Conservation (phyloP, 2,888 invertebrate genomes). For the Germaria angustata region DNA sequence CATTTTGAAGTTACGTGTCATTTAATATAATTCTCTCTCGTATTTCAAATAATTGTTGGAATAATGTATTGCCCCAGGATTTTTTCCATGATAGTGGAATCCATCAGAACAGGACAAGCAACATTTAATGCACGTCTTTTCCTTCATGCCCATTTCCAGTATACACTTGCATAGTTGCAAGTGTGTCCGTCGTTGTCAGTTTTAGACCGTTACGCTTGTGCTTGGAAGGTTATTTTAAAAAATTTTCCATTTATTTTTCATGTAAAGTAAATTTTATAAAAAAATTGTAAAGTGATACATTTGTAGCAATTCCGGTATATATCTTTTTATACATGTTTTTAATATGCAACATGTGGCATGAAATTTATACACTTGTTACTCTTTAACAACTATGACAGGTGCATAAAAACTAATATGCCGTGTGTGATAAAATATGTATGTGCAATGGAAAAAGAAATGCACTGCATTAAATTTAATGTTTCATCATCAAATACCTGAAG, state of each 20-base stretch:
- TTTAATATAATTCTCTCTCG: slow-evolving; percentile 41
- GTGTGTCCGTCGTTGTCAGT: slow-evolving; percentile 31
- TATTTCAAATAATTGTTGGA: slow-evolving; percentile 51
- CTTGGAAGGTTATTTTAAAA: slow-evolving; percentile 9
- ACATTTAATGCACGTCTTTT: neutral
- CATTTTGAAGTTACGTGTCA: slow-evolving; percentile 49
- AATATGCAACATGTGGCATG: slow-evolving; percentile 59
- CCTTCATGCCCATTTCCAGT: neutral
- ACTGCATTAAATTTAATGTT: slow-evolving; percentile 50
- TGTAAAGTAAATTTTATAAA: slow-evolving; percentile 14
- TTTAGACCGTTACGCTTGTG: slow-evolving; percentile 19
- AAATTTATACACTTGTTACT: slow-evolving; percentile 60
- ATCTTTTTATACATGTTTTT: neutral
- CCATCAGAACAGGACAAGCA: neutral
- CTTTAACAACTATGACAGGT: slow-evolving; percentile 64
- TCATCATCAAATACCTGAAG: slow-evolving; percentile 33
- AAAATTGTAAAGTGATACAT: slow-evolving; percentile 37
- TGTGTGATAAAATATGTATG: neutral
- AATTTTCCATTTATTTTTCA: neutral
- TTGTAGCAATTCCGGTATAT: slow-evolving; percentile 8
- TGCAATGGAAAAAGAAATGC: neutral
- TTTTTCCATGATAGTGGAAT: slow-evolving; percentile 10
- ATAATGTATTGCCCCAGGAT: slow-evolving; percentile 28
- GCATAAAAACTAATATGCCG: slow-evolving; percentile 55
- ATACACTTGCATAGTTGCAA: neutral